Conservation (phyloP, 1,140 invertebrate species). For the Drosophila orosa region DNA sequence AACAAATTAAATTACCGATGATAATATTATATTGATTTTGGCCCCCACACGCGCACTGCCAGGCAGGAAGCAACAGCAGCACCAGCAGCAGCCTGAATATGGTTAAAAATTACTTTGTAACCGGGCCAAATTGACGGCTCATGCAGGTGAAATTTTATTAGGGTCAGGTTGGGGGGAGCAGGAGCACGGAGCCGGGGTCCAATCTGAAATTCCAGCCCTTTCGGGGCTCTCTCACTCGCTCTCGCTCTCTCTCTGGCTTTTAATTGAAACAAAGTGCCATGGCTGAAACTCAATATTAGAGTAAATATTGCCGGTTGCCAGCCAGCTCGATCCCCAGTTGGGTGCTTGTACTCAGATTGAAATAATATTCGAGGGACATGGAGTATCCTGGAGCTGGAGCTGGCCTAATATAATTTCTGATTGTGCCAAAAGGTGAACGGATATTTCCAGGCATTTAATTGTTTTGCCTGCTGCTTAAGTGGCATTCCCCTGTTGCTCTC, state of each 20-base stretch:
- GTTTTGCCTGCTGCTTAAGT: slow-evolving; percentile 21
- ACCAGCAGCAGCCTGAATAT: slow-evolving; percentile 14
- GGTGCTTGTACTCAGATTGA: slow-evolving; percentile 1
- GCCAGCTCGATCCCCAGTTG: neutral
- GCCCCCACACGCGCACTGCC: neutral
- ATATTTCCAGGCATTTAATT: slow-evolving; percentile 42
- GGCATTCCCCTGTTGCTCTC: slow-evolving; percentile 1
- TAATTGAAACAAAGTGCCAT: slow-evolving; percentile 53
- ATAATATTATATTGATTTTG: slow-evolving; percentile 50
- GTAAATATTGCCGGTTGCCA: slow-evolving; percentile 31
- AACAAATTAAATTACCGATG: slow-evolving; percentile 35
- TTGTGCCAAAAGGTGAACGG: slow-evolving; percentile 16
- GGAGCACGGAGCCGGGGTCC: neutral
- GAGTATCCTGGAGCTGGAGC: neutral
- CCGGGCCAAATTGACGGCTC: slow-evolving; percentile 15
- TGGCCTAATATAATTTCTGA: slow-evolving; percentile 34
- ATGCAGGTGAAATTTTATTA: slow-evolving; percentile 24
- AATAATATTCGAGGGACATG: slow-evolving; percentile 13
- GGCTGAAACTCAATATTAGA: slow-evolving; percentile 33
- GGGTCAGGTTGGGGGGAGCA: slow-evolving; percentile 10
- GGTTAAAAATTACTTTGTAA: slow-evolving; percentile 36
- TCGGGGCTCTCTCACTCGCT: too few species aligned
- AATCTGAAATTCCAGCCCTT: slow-evolving; percentile 27
- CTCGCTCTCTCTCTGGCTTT: too few species aligned
- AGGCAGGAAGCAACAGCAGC: too few species aligned